Conservation (phyloP, 2,888 invertebrate species). For the Crocallis elinguaria region DNA sequence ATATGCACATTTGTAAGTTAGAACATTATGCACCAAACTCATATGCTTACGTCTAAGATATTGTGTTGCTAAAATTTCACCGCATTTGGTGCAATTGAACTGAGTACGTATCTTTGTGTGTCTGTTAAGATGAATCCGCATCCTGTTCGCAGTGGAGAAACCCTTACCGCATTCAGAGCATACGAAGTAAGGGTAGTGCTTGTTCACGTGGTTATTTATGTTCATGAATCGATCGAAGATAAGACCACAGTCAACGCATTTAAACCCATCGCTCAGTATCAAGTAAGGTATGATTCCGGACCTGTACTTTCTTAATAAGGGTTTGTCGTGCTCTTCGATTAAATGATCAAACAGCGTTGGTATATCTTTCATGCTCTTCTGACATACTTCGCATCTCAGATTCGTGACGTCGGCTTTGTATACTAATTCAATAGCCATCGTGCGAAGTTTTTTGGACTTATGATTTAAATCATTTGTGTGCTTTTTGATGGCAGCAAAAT, state of each 20-base stretch:
- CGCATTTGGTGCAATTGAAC: conserved; percentile 64
- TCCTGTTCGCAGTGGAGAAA: conserved; percentile 11
- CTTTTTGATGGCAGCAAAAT: conserved; percentile 4
- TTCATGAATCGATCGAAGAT: conserved; percentile 63
- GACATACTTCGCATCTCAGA: conserved; percentile 63
- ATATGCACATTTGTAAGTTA: conserved; percentile 41
- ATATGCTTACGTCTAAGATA: conserved; percentile 57
- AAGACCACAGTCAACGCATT: conserved; percentile 60
- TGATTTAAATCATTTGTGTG: background rate
- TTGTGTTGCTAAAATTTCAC: conserved; percentile 53
- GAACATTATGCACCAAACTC: conserved; percentile 53
- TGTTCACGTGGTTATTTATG: conserved; percentile 60
- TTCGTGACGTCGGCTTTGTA: conserved; percentile 66
- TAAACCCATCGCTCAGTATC: conserved; percentile 52
- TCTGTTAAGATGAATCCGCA: background rate
- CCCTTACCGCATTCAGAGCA: conserved; percentile 9
- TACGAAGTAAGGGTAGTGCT: conserved; percentile 8
- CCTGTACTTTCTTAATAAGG: conserved; percentile 44
- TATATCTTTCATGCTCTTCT: conserved; percentile 43
- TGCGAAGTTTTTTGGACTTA: background rate
- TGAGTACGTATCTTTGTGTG: conserved; percentile 8
- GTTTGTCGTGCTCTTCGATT: conserved; percentile 2
- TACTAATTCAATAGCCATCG: conserved; percentile 34
- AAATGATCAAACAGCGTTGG: conserved; percentile 62
- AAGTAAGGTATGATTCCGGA: conserved; percentile 60